Evolutionary conservation across 2,797 vertebrate genomes (phyloP).

Genomic region (Rallus crepitans): DNA sequence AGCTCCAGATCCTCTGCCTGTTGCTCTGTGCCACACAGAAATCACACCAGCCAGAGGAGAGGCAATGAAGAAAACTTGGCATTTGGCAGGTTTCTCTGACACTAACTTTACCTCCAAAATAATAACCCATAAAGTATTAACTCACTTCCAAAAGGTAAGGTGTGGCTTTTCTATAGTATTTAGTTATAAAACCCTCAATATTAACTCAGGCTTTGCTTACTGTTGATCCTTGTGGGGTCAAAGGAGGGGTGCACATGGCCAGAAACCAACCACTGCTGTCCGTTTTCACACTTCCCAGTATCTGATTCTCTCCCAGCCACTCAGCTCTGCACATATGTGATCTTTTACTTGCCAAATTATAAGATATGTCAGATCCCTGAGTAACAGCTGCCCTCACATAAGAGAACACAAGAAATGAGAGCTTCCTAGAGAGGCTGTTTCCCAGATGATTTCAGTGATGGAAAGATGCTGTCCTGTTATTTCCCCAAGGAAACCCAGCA

Average conservation of each 20-base stretch:
- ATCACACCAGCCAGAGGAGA: rapidly evolving
- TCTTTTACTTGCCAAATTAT: neutral
- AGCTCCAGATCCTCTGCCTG: rapidly evolving
- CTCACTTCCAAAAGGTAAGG: neutral
- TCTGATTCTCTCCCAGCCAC: neutral
- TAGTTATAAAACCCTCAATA: neutral
- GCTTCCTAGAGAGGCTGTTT: neutral
- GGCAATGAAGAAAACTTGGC: neutral
- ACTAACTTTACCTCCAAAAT: neutral
- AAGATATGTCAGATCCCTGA: neutral
- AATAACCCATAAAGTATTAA: neutral
- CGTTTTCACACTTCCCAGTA: rapidly evolving
- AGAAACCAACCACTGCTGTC: rapidly evolving
- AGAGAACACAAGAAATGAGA: neutral
- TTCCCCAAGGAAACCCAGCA: neutral
- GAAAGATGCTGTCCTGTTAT: constrained; percentile 18
- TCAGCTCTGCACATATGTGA: rapidly evolving
- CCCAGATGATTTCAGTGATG: constrained; percentile 4
- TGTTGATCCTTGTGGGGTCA: no score
- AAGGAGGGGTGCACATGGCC: neutral
- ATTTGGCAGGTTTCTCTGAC: neutral
- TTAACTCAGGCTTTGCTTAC: neutral
- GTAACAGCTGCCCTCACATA: neutral
- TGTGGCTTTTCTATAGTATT: neutral
- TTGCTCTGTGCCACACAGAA: rapidly evolving